phyloP scores from a whole-genome alignment of 2,888 invertebrate genomes.

The Drosophila peninsularis region DNA sequence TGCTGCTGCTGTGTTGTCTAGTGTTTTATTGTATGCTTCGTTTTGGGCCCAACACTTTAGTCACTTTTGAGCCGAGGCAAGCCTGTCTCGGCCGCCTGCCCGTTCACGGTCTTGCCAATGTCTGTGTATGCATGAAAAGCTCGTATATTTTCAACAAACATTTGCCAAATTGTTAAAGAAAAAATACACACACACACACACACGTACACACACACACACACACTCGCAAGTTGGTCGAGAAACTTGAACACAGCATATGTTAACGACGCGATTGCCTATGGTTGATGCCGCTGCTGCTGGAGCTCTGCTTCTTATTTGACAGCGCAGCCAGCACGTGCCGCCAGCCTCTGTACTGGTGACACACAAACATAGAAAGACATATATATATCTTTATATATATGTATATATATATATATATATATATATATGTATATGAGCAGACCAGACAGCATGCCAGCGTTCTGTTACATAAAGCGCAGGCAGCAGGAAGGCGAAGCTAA shows the following conservation, averaged over 20 bases:
- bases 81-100: constrained; percentile 14
- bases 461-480: constrained; percentile 38
- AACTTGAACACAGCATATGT: constrained; percentile 70
- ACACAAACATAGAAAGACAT: constrained; percentile 21
- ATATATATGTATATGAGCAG: neutral
- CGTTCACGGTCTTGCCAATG: constrained; percentile 14
- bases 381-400: neutral
- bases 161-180: constrained; percentile 74
- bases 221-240: constrained; percentile 50
- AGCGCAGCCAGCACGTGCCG: constrained; percentile 56
- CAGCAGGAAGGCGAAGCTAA: constrained; percentile 18
- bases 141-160: constrained; percentile 66
- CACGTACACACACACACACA: neutral
- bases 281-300: constrained; percentile 30
- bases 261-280: constrained; percentile 63
- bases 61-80: constrained; percentile 61
- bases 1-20: constrained; percentile 17
- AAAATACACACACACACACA: constrained; percentile 33
- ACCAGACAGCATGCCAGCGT: constrained; percentile 34
- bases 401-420: neutral
- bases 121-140: constrained; percentile 46
- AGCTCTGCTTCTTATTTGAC: constrained; percentile 30
- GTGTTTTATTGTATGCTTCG: constrained; percentile 30
- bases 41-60: constrained; percentile 58
- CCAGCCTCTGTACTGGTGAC: constrained; percentile 39